A percentile compares a stretch with the other conserved stretches of the same genome.
Conservation (phyloP, 2,797 vertebrate species). For the Heteromormyrus szaboi region DNA sequence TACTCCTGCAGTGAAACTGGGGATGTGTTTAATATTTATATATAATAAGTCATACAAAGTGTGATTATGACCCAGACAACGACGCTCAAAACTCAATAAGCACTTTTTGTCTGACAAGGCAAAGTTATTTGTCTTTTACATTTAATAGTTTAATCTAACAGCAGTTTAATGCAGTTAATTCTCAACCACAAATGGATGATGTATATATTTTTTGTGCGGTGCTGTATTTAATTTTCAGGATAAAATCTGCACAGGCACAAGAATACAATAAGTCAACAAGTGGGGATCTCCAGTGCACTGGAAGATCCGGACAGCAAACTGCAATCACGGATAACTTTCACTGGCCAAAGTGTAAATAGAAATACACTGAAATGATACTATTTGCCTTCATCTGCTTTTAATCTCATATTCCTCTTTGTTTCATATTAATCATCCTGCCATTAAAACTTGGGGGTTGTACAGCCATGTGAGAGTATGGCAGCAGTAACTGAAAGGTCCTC, state of each 20-base stretch:
- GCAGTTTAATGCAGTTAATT: not conserved
- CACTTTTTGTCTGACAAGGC: not conserved
- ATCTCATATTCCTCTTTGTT: not conserved
- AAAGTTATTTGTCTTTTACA: not conserved
- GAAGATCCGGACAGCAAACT: slow-evolving; percentile 56
- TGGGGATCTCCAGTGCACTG: slow-evolving; percentile 61
- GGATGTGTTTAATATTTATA: not conserved
- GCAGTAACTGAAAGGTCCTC: not conserved
- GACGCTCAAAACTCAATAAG: not conserved
- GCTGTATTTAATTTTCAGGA: slow-evolving; percentile 33
- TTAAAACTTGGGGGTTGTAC: no score
- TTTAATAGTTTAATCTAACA: not conserved
- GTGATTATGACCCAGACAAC: not conserved
- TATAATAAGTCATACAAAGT: not conserved
- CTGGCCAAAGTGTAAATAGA: not conserved
- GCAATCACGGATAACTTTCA: slow-evolving; percentile 49
- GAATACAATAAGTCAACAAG: slow-evolving; percentile 57
- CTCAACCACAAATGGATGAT: not conserved
- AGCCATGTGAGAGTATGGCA: no score
- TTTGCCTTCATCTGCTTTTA: not conserved
- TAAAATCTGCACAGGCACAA: slow-evolving; percentile 67
- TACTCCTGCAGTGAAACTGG: not conserved
- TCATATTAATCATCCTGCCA: not conserved
- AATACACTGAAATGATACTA: not conserved
- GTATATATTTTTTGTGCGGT: not conserved